Base-by-base conservation (phyloP, 2,888 invertebrate species). In the Metacarcinus magister region DNA sequence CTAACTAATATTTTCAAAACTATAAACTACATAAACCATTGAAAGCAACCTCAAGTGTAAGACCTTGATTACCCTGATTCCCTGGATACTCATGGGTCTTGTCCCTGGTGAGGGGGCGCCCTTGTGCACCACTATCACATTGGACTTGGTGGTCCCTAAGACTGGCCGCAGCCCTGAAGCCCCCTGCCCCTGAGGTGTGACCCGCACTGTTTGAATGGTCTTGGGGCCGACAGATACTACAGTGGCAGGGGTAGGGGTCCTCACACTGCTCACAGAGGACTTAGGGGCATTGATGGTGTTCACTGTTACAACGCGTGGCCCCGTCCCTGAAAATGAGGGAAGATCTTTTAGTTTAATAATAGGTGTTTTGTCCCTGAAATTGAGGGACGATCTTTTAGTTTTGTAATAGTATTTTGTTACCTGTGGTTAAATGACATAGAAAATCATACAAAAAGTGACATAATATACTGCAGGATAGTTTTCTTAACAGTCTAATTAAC, bases 101-200 rank as follows among this genome's bases (percentile, higher is more conserved):
- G 96, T 96, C 39, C 96, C 92, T 28, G 94, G 91, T 67, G 96
- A 43, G 28, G 93, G 96, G 90, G 96, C 95, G 28, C 97, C 97
- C 67, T 96, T 97, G 82, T 97, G 97, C 44, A 97, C 96, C 44
- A 97, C 97, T 32, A 97, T 97, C 19, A 97, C 97, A 93, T 97
- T 97, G 54, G 96, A 96, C 90, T 96, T 91, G 67, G 95, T 89
- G n/a, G 94, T 91, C 23, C 96, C 95, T 16, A 95, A 67, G 10
- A 96, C 95, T 32, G 96, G 96, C 19, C 96, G 89, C 16, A 96
- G 48, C 16, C 96, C 96, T 4, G 94, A 60, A 13, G 96, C 95
- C 2, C 96, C 96, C 93, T 96, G 96, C 7, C 96, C 96, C 93
- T 96, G 96, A 3, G 96, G 96, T 32, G 96, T 95, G 32, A 96